Evolutionary conservation across 2,113 vertebrate genomes (phyloP), one percentile per base, ranked within the genome.

Genomic region (Petroica traversi): DNA sequence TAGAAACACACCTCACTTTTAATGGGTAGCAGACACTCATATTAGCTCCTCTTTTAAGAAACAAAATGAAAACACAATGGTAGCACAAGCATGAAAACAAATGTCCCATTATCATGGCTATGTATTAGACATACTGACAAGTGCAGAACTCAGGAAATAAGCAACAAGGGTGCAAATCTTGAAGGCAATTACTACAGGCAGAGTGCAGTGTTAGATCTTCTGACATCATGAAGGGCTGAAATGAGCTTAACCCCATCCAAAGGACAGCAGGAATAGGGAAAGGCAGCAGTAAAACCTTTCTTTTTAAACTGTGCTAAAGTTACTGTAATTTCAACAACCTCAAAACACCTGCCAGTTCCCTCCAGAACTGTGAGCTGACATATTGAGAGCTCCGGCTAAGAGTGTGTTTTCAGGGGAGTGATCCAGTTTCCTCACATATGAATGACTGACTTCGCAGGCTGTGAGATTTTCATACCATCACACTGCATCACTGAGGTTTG

Each of bases 381-480:
- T 41, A 96, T 29, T 89, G 96, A 95, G 93, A 92, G 79, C 75
- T 95, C 77, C 5, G 2, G 77, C 71, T 89, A 91, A 31, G 73
- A 92, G 46, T 7, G 12, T 80, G 88, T 80, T 88, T 59, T 80
- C 61, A 82, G 82, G 59, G 80, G 63, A 43, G 28, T 46, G 95
- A 95, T 93, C 88, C 81, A 66, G 55, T 91, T 95, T 89, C 86
- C 78, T 94, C 77, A 54, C 24, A 16, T 95, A 52, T 66, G 85
- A 90, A 68, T 77, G 89, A 91, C 55, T 92, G 95, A 63, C 79
- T 97, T 76, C 0, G 0, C 85, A 95, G 75, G 52, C 84, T 81
- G 93, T 4, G n/a, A 90, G 79, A 85, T 95, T 95, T 95, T 95
- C 80, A 62, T 93, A 87, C 75, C 83, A 79, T 92, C 86, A 85